A percentile compares a stretch with the other conserved stretches of the same genome.
Evolutionary conservation across 2,113 vertebrate species (phyloP).

Genomic region (Colistium nudipinnis): DNA sequence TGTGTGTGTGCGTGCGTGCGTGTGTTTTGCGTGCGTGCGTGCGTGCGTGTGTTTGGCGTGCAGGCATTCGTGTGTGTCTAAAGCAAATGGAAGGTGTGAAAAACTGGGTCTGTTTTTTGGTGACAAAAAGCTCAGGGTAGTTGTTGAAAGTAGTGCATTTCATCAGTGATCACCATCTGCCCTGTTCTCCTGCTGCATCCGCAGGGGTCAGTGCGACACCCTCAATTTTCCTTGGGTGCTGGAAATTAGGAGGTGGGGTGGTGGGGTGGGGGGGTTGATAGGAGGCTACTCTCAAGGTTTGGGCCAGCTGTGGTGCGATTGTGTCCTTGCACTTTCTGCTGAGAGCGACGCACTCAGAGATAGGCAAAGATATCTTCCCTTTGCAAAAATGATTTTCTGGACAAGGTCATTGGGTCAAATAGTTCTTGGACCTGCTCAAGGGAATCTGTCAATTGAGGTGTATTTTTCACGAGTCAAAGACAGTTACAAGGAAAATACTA

Average conservation of each 20-base stretch:
- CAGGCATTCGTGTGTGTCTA: not conserved
- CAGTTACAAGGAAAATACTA: no score
- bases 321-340: constrained; percentile 63
- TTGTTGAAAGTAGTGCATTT: constrained; percentile 42
- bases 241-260: not conserved
- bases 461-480: no score
- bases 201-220: constrained; percentile 67
- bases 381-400: constrained; percentile 28
- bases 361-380: constrained; percentile 28
- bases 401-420: constrained; percentile 38
- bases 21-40: not conserved
- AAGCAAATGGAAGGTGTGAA: not conserved
- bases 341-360: constrained; percentile 34
- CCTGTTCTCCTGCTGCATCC: constrained; percentile 57
- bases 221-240: constrained; percentile 24
- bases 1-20: not conserved
- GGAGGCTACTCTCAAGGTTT: constrained; percentile 65
- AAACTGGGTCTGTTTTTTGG: constrained; percentile 17
- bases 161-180: constrained; percentile 54
- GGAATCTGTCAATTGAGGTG: constrained; percentile 3
- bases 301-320: constrained; percentile 48
- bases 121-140: constrained; percentile 27
- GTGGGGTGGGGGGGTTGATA: not conserved
- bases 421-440: constrained; percentile 23
- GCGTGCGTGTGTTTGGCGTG: not conserved